These are phyloP conservation scores for Rotaria socialis DNA, from an alignment of 2,888 invertebrate genomes.

Conservation along the genomic window DNA sequence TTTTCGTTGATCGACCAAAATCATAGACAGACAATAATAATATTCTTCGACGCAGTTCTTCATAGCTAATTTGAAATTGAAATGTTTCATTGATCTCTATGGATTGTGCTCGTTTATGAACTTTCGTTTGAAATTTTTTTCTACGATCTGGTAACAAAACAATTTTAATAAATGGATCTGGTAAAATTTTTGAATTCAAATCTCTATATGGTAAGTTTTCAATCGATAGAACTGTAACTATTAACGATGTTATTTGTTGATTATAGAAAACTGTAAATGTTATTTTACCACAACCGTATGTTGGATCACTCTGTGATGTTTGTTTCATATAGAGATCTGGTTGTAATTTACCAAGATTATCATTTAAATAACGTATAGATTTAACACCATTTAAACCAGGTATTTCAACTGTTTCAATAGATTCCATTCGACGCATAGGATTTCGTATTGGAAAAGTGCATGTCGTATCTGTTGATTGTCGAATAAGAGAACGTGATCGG, in stretches of 20 bases:
- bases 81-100: constrained; percentile 80
- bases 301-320: constrained; percentile 69
- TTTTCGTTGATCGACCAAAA: constrained; percentile 80
- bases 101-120: constrained; percentile 73
- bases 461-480: background rate
- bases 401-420: constrained; percentile 44
- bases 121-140: constrained; percentile 78
- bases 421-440: constrained; percentile 34
- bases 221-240: constrained; percentile 68
- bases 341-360: constrained; percentile 53
- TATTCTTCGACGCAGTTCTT: constrained; percentile 71
- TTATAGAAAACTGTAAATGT: constrained; percentile 77
- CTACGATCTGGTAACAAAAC: constrained; percentile 77
- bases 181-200: constrained; percentile 58
- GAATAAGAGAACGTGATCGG: background rate
- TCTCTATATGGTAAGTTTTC: constrained; percentile 36
- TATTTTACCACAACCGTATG: constrained; percentile 74
- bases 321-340: constrained; percentile 62
- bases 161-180: constrained; percentile 81
- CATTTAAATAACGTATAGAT: constrained; percentile 47
- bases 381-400: constrained; percentile 45
- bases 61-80: constrained; percentile 71
- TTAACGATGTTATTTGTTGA: constrained; percentile 73
- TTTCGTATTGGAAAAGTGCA: background rate
- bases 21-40: constrained; percentile 74